Base-by-base conservation (phyloP, 2,888 invertebrate genomes). In the Cordilura impudica region DNA sequence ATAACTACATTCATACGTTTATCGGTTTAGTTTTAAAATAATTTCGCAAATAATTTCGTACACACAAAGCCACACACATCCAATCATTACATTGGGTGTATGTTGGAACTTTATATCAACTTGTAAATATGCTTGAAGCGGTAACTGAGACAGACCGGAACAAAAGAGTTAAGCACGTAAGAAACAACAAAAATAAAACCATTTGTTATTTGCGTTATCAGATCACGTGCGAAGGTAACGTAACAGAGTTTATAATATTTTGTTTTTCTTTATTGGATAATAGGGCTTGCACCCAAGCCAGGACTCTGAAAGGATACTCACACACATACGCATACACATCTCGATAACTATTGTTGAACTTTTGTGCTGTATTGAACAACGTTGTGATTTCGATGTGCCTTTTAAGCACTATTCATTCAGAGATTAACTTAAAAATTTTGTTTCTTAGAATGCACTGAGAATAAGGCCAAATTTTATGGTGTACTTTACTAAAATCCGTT, bases 161-260 rank as follows among this genome's bases (percentile, higher is more conserved):
- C 39, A 67, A 47, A 72, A 69, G 49, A 58, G 43, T 66, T 71
- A 14, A 70, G 60, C 65, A 58, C 14, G 29, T 19, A 16, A 21
- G 56, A 35, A 39, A 14, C 21, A 29, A 45, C 49, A 53, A 47
- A 45, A 12, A 39, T 12, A n/a, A 65, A 79, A 73, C 79, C 74
- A 74, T 82, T 81, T 74, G 72, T 81, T 81, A 81, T 81, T 81
- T 81, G 16, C 51, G 75, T 78, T 82, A 82, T 82, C 82, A 81
- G 81, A 82, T 82, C 81, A 82, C 82, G 79, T 81, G 81, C 81
- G 45, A 69, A 72, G 45, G 66, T 61, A 77, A 49, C 49, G 31
- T 29, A n/a, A 29, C 18, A 58, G 26, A 21, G 35, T 54, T 45
- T 23, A 49, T 67, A 23, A 12, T 35, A 10, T 14, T 35, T 58